Evolutionary conservation across 1,140 invertebrate genomes (phyloP).

Genomic region (Temnothorax longispinosus): DNA sequence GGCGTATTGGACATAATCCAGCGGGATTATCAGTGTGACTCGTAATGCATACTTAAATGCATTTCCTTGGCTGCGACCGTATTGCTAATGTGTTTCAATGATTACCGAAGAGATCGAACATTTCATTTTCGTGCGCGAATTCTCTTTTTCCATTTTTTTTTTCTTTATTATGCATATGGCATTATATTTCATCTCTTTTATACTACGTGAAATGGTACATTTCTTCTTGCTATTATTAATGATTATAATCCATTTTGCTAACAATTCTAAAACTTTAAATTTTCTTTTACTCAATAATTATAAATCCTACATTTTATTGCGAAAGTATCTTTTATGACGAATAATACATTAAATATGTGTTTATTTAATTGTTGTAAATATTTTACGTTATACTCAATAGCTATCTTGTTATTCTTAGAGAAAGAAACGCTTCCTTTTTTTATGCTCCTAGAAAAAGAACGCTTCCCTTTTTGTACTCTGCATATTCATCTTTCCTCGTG

Average conservation of each 20-base stretch:
- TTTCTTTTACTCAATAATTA: slow-evolving; percentile 13
- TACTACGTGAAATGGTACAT: not conserved
- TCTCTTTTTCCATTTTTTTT: not conserved
- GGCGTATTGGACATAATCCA: slow-evolving; percentile 35
- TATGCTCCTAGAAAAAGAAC: not conserved
- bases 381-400: not conserved
- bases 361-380: not conserved
- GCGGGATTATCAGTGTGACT: slow-evolving; percentile 29
- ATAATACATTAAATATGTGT: not conserved
- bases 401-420: not conserved
- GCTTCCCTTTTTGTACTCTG: not conserved
- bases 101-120: not conserved
- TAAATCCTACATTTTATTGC: not conserved
- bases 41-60: slow-evolving; percentile 58
- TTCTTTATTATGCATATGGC: not conserved
- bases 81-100: slow-evolving; percentile 34
- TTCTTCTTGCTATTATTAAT: not conserved
- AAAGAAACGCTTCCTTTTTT: not conserved
- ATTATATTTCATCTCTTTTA: not conserved
- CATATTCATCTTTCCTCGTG: not conserved
- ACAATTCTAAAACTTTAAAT: not conserved
- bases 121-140: not conserved
- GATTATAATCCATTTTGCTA: not conserved
- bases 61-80: slow-evolving; percentile 26
- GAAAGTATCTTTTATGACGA: not conserved